phyloP scores from a whole-genome alignment of 1,140 invertebrate species.

The Drosophila kanapiae region DNA sequence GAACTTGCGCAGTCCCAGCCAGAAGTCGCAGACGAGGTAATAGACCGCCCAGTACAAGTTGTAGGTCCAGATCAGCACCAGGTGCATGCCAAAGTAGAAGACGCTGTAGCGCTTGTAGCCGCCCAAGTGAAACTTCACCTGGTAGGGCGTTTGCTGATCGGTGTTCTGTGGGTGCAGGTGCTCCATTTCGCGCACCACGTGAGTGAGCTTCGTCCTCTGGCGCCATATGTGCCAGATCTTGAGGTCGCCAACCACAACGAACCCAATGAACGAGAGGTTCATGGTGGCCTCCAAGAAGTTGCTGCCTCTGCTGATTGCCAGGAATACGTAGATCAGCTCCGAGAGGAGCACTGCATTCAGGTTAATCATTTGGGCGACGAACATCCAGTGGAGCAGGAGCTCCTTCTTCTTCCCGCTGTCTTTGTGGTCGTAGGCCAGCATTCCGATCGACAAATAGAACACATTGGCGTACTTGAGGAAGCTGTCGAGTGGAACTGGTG shows the following conservation, averaged over 20 bases:
- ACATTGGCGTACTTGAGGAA: conserved; percentile 61
- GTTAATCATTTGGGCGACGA: conserved; percentile 56
- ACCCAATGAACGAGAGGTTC: conserved; percentile 74
- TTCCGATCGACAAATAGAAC: conserved; percentile 68
- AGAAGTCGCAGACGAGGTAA: conserved; percentile 68
- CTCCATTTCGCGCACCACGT: conserved; percentile 45
- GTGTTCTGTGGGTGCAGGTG: conserved; percentile 41
- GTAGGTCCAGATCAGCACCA: conserved; percentile 73
- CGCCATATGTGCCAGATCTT: conserved; percentile 69
- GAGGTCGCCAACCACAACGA: conserved; percentile 64
- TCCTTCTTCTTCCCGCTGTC: background rate
- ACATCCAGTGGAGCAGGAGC: conserved; percentile 37
- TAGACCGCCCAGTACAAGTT: conserved; percentile 70
- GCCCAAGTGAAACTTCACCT: conserved; percentile 16
- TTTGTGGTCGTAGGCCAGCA: conserved; percentile 61
- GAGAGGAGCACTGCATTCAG: conserved; percentile 57
- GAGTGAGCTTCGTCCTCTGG: conserved; percentile 32
- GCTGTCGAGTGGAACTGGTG: conserved; percentile 13
- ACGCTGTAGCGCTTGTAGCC: conserved; percentile 49
- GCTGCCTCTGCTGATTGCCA: conserved; percentile 55
- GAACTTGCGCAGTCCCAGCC: conserved; percentile 49
- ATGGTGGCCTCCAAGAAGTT: conserved; percentile 77
- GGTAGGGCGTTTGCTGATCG: conserved; percentile 43
- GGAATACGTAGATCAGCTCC: conserved; percentile 66
- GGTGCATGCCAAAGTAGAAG: conserved; percentile 60